Evolutionary conservation across 1,140 invertebrate species (phyloP), one percentile per base, ranked within the genome.

Genomic region (Agrypnia vestita): DNA sequence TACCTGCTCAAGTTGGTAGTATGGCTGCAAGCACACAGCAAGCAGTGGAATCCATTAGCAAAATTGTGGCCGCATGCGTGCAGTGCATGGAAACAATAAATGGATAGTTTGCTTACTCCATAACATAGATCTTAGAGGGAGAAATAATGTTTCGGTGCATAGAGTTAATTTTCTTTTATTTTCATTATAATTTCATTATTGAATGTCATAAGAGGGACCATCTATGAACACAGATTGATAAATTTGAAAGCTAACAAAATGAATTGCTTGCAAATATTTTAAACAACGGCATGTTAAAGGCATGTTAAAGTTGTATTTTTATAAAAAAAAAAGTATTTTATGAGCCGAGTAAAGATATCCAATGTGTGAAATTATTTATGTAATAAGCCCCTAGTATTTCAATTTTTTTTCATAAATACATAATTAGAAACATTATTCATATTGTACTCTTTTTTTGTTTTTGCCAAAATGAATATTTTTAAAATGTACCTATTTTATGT

Each of bases 121-220:
- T 35, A 6, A 35, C 6, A 6, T 35, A 35, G 25, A 35, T 35
- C 25, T 3, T 35, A 35, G 25, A 35, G 25, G 25, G 6, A 35
- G 25, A 35, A 35, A 35, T 35, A 35, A 10, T 59, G 55, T 59
- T 19, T 15, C 55, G 7, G 12, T 9, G 55, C 9, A 21, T 15
- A 59, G 21, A 8, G 17, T 59, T 21, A 59, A 59, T 19, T 13
- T 13, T n/a, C n/a, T n/a, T n/a, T n/a, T n/a, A n/a, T n/a, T n/a
- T n/a, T n/a, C n/a, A n/a, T n/a, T 15, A 55, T 53, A 55, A 55
- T 62, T 67, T 8, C 3, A 51, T 53, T 71, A 21, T 71, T 51
- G 47, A 53, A 51, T 12, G 67, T 71, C 67, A 51, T 71, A 53
- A 71, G 67, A 51, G 67, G 67, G 67, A 71, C 67, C 67, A 71